Conservation (phyloP, 1,140 invertebrate genomes). For the Eurytemora carolleeae region DNA sequence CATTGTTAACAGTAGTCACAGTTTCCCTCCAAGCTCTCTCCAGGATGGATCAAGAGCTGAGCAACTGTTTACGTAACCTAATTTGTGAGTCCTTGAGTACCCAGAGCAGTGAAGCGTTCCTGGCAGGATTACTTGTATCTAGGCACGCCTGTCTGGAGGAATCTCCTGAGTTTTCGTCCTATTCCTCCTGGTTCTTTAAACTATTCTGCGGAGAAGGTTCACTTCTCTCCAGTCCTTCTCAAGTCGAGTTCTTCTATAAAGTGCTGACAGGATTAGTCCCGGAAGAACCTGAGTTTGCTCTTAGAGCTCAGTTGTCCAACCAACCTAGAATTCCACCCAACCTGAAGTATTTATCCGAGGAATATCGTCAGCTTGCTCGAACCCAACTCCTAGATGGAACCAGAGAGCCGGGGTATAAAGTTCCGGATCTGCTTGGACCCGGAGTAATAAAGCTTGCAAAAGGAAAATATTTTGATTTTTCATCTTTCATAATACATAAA, state of each 20-base stretch:
- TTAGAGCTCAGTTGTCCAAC: not conserved
- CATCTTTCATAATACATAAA: too few relatives aligned
- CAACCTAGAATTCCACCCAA: too few relatives aligned
- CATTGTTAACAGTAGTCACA: not conserved
- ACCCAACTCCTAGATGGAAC: not conserved
- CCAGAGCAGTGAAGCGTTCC: not conserved
- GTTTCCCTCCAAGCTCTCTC: not conserved
- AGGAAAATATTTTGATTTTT: too few relatives aligned
- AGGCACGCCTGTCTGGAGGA: not conserved
- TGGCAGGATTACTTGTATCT: not conserved
- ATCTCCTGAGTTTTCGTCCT: not conserved
- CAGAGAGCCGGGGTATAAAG: too few relatives aligned
- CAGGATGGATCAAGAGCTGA: not conserved
- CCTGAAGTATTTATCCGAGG: not conserved
- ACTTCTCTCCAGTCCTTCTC: not conserved
- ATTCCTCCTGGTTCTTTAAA: not conserved
- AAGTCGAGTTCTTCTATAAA: not conserved
- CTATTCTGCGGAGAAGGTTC: not conserved
- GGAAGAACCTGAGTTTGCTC: not conserved
- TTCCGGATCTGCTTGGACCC: too few relatives aligned
- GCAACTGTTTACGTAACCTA: not conserved
- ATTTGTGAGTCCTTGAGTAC: not conserved
- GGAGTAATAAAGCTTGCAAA: too few relatives aligned
- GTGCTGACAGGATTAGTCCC: not conserved
- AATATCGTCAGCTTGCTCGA: not conserved